Evolutionary conservation across 1,140 invertebrate species (phyloP), one percentile per base, ranked within the genome.

Genomic region (Drosophila azteca): DNA sequence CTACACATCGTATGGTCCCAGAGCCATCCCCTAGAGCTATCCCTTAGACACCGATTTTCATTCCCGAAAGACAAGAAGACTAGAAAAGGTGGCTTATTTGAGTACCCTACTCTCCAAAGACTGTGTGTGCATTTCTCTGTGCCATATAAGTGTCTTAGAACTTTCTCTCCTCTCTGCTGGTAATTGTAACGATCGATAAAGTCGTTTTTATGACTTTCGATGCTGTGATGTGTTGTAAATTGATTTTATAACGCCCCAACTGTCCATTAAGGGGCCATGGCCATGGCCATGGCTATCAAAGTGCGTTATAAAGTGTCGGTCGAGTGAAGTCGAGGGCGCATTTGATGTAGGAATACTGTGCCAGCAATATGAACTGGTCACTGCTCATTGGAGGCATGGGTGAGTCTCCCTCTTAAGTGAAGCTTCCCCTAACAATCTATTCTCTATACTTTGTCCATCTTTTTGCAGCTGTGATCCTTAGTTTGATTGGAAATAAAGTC

Each of bases 141-240:
- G 11, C 35, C 13, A 39, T 39, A 4, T 13, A 39, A 39, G 35
- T 39, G 35, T 13, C 43, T 46, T 29, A 15, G 31, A 46, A 26
- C 24, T 24, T 17, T 49, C 5, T 0, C 13, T 46, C 24, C 22
- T 17, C 8, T 29, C 31, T 6, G n/a, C 9, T n/a, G 0, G n/a
- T n/a, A 44, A 26, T 39, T 11, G 9, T 15, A 22, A 39, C 31
- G 39, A 26, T 50, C 45, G 17, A 57, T 79, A 58, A 79, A 70
- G 1, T 39, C 1, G 46, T 44, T 54, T 68, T 65, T 46, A 69
- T 60, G 26, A 62, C 58, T 48, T 24, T 62, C 1, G 22, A 22
- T 35, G 50, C 24, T 35, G 20, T 39, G 3, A 73, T 64, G 46
- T 49, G 49, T 75, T 79, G 35, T 75, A 57, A 75, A 83, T 75